These are phyloP conservation scores for Eristalinus aeneus DNA, from an alignment of 2,888 invertebrate genomes.

Conservation along the genomic window DNA sequence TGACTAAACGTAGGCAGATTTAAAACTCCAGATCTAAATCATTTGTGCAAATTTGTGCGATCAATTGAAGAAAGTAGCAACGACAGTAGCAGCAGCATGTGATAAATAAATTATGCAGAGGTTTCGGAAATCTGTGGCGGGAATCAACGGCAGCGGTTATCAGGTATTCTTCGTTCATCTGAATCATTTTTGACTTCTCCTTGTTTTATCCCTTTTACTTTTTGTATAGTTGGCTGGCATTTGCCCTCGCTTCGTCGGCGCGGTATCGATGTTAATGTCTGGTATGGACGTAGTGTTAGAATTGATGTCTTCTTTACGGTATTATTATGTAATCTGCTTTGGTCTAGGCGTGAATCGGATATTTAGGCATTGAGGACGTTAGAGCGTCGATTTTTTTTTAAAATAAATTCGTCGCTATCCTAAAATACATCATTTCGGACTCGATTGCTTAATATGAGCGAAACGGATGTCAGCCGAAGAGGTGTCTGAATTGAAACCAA, in stretches of 20 bases:
- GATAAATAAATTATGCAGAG: not conserved
- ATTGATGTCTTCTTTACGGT: slow-evolving; percentile 20
- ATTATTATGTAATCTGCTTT: slow-evolving; percentile 32
- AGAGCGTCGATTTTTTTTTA: not conserved
- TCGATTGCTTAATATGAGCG: not conserved
- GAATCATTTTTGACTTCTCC: not conserved
- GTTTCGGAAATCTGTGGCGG: not conserved
- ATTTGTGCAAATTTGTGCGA: slow-evolving; percentile 45
- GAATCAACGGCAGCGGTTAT: not conserved
- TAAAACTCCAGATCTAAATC: slow-evolving; percentile 37
- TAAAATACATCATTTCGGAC: not conserved
- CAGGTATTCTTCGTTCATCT: not conserved
- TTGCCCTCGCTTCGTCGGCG: not conserved
- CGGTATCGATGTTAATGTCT: not conserved
- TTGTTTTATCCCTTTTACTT: not conserved
- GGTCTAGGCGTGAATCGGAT: slow-evolving; percentile 1
- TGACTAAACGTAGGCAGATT: slow-evolving; percentile 23
- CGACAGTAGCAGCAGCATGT: slow-evolving; percentile 28
- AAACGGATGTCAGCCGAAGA: not conserved
- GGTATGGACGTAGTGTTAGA: slow-evolving; percentile 19
- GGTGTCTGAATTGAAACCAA: not conserved
- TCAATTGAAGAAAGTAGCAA: slow-evolving; percentile 26
- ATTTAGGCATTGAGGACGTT: not conserved
- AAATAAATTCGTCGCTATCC: not conserved
- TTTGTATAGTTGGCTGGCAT: not conserved